Percentiles rank a stretch among this genome's conserved stretches.
Evolutionary conservation across 2,113 vertebrate species (phyloP).

Genomic region (Mungos mungo): DNA sequence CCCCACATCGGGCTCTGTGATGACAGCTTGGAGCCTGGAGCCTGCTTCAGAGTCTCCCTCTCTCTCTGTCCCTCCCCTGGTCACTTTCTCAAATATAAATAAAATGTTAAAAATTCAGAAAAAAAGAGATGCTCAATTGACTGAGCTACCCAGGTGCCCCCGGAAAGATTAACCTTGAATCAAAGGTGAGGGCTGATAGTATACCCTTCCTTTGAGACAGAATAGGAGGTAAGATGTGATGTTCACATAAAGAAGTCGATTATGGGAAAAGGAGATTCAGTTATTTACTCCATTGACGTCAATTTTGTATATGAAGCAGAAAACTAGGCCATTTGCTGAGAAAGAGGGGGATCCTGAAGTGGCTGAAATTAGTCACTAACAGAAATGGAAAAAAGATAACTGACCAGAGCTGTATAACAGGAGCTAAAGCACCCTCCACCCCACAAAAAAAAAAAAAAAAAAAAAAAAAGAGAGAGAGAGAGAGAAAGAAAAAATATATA

Average conservation of each 20-base stretch:
- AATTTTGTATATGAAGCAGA: background rate
- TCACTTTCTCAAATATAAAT: no score
- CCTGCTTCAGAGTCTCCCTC: no score
- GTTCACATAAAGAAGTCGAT: background rate
- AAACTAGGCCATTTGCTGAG: background rate
- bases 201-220: background rate
- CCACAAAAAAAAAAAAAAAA: background rate
- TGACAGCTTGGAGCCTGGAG: no score
- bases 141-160: no score
- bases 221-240: background rate
- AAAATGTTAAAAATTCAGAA: no score
- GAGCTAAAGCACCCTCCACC: background rate
- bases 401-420: background rate
- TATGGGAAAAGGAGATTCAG: background rate
- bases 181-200: background rate
- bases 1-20: no score
- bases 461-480: background rate
- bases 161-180: background rate
- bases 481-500: background rate
- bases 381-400: slow-evolving; percentile 1
- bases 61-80: no score
- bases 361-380: background rate
- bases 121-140: no score
- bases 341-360: background rate
- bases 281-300: background rate